Conservation (phyloP, 2,797 vertebrate genomes). For the Hafferia zeledoni region DNA sequence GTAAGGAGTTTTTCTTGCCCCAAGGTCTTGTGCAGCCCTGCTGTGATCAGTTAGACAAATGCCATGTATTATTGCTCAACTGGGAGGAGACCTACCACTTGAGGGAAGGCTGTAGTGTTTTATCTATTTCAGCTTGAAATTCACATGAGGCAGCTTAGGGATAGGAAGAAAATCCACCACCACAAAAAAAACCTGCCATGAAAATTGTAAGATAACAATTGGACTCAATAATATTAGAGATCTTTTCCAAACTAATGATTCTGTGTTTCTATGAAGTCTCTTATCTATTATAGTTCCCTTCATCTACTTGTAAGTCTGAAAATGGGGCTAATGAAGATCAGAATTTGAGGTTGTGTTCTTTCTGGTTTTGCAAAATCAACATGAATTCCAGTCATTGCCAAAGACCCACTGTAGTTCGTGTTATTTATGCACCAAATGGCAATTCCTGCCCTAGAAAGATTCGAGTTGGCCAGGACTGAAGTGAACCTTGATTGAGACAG, state of each 20-base stretch:
- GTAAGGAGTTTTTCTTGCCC: not conserved
- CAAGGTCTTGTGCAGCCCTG: not conserved
- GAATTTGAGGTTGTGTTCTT: not conserved
- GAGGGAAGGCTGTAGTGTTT: not conserved
- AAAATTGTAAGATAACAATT: not conserved
- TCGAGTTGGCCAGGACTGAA: not conserved
- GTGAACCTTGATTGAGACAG: not conserved
- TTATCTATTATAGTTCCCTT: not conserved
- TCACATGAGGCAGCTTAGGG: not conserved
- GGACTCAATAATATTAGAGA: not conserved
- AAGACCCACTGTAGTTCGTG: not conserved
- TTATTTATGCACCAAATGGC: not conserved
- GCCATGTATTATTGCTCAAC: not conserved
- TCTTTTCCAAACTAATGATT: not conserved
- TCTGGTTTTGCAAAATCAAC: not conserved
- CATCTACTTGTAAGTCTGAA: not conserved
- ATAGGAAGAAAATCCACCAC: not conserved
- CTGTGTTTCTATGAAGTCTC: not conserved
- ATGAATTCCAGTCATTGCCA: not conserved
- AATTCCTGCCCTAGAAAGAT: not conserved
- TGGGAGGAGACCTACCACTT: not conserved
- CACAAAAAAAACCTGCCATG: not conserved
- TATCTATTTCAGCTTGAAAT: not conserved
- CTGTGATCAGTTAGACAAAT: slow-evolving; percentile 17
- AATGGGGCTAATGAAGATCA: not conserved